phyloP scores from a whole-genome alignment of 2,797 vertebrate species.

The Coregonus ussuriensis region DNA sequence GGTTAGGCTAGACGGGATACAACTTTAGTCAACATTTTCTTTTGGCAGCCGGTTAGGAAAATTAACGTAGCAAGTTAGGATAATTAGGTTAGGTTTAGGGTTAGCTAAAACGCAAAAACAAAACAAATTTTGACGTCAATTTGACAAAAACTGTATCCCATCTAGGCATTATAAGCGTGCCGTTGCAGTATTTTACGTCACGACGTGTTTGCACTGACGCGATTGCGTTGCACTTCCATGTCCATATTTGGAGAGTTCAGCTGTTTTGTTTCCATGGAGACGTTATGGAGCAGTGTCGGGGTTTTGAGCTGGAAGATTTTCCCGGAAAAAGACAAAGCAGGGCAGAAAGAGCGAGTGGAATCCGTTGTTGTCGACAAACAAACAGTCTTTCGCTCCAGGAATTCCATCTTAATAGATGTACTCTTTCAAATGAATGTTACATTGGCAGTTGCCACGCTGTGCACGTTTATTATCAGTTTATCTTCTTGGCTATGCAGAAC shows the following conservation, averaged over 20 bases:
- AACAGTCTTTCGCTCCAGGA: conserved; percentile 10
- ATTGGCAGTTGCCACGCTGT: background rate
- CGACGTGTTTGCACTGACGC: conserved; percentile 43
- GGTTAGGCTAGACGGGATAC: too few species aligned
- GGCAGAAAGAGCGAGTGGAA: background rate
- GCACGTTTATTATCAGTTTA: background rate
- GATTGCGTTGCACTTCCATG: conserved; percentile 69
- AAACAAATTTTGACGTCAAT: too few species aligned
- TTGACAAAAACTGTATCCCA: too few species aligned
- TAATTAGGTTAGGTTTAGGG: too few species aligned
- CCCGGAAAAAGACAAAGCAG: conserved; percentile 55
- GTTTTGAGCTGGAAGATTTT: conserved; percentile 52
- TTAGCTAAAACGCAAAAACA: too few species aligned
- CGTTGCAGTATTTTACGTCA: conserved; percentile 65
- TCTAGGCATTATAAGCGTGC: background rate
- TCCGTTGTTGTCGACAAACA: background rate
- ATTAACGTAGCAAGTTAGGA: too few species aligned
- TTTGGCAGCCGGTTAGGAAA: too few species aligned
- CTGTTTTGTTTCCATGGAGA: conserved; percentile 76
- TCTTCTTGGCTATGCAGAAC: background rate
- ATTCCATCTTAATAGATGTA: background rate
- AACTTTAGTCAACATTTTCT: too few species aligned
- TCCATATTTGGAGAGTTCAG: conserved; percentile 79
- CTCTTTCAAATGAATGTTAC: background rate
- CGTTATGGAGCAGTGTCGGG: conserved; percentile 33